Conservation (phyloP, 1,140 invertebrate genomes). For the Lepidotrigona ventralis region DNA sequence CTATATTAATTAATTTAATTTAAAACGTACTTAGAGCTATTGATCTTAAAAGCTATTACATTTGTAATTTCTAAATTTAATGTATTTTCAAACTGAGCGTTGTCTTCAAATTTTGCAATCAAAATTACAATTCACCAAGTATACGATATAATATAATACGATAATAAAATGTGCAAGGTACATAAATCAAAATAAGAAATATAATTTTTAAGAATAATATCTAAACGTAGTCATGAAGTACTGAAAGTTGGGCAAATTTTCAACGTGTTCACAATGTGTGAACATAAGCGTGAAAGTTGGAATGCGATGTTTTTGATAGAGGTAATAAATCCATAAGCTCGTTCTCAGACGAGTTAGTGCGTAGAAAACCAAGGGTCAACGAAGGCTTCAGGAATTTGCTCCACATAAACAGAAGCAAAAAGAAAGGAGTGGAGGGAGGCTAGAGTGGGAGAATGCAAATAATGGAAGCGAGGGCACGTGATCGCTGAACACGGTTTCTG, state of each 20-base stretch:
- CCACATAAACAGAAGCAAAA: conserved; percentile 21
- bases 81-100: neutral
- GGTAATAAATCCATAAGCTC: conserved; percentile 31
- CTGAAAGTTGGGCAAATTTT: neutral
- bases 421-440: conserved; percentile 8
- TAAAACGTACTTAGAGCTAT: neutral
- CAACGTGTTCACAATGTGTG: too few species aligned
- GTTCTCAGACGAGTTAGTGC: conserved; percentile 28
- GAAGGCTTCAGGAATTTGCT: conserved; percentile 50
- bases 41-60: neutral
- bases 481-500: conserved; percentile 13
- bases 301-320: conserved; percentile 53
- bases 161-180: neutral
- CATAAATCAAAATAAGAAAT: neutral
- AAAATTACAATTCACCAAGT: neutral
- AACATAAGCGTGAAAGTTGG: neutral
- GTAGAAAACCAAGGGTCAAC: conserved; percentile 36
- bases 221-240: neutral
- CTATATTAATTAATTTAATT: conserved; percentile 5
- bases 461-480: conserved; percentile 58
- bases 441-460: conserved; percentile 20
- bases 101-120: neutral
- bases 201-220: neutral
- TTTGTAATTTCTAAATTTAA: neutral
- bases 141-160: neutral